Evolutionary conservation across 2,113 vertebrate genomes (phyloP).

Genomic region (Vidua chalybeata): DNA sequence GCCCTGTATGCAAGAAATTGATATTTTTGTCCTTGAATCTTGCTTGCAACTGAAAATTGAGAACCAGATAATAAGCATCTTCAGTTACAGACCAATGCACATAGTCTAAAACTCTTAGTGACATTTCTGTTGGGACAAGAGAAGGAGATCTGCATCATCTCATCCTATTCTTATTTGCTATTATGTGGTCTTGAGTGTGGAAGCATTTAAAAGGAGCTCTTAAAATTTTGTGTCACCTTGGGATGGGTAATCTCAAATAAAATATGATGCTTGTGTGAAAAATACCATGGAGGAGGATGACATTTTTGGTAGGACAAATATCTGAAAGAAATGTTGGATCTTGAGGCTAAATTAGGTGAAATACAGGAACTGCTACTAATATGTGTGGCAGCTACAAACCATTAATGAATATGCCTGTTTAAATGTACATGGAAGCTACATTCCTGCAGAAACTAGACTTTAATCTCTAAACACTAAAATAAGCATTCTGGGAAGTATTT

Average conservation of each 20-base stretch:
- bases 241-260: not conserved
- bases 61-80: not conserved
- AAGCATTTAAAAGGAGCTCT: not conserved
- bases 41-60: not conserved
- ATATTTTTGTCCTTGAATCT: not conserved
- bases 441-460: not conserved
- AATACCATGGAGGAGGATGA: not conserved
- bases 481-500: not conserved
- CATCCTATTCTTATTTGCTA: not conserved
- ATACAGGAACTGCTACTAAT: not conserved
- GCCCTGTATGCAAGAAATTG: not conserved
- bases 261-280: not conserved
- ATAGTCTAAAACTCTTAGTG: not conserved
- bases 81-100: not conserved
- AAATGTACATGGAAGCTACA: conserved; percentile 2
- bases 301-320: not conserved
- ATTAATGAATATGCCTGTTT: not conserved
- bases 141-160: not conserved
- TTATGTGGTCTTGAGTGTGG: not conserved
- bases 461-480: conserved; percentile 30
- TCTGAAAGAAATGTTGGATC: not conserved
- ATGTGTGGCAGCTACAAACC: not conserved
- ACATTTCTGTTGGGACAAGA: not conserved
- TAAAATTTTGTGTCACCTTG: not conserved
- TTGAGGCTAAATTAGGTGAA: not conserved